These are phyloP conservation scores for Rhinichthys klamathensis DNA, from an alignment of 2,113 vertebrate species.

Conservation along the genomic window DNA sequence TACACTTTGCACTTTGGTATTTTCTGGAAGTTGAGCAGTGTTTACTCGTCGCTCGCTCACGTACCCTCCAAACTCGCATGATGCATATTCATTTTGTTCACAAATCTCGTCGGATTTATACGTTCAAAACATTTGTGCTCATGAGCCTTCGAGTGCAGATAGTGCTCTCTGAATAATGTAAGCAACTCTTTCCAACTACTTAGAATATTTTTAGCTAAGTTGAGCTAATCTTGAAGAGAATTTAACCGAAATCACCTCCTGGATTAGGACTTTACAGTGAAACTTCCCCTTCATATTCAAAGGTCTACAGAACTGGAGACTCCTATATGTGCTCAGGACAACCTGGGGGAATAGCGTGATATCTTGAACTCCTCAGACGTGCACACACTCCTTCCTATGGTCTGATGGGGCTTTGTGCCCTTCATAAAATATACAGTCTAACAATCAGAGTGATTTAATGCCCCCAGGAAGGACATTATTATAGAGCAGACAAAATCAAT, in stretches of 20 bases:
- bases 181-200: background rate
- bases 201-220: slow-evolving; percentile 4
- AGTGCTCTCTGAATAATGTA: slow-evolving; percentile 64
- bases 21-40: slow-evolving; percentile 41
- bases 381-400: slow-evolving; percentile 34
- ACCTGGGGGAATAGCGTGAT: slow-evolving; percentile 8
- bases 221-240: slow-evolving; percentile 33
- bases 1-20: slow-evolving; percentile 17
- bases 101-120: slow-evolving; percentile 50
- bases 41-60: slow-evolving; percentile 18
- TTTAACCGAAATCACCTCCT: slow-evolving; percentile 6
- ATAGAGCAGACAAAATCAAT: slow-evolving; percentile 44
- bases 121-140: slow-evolving; percentile 52
- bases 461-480: slow-evolving; percentile 42
- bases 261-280: slow-evolving; percentile 12
- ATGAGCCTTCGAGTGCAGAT: slow-evolving; percentile 37
- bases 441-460: slow-evolving; percentile 61
- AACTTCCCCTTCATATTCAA: slow-evolving; percentile 14
- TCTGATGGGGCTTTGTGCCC: slow-evolving; percentile 57
- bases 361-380: slow-evolving; percentile 29
- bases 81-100: slow-evolving; percentile 62
- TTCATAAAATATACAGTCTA: slow-evolving; percentile 62
- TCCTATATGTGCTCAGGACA: background rate
- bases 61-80: slow-evolving; percentile 47
- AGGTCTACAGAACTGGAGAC: background rate